These are phyloP conservation scores for Cavia porcellus DNA, from an alignment of 2,113 vertebrate genomes.

Conservation along the genomic window DNA sequence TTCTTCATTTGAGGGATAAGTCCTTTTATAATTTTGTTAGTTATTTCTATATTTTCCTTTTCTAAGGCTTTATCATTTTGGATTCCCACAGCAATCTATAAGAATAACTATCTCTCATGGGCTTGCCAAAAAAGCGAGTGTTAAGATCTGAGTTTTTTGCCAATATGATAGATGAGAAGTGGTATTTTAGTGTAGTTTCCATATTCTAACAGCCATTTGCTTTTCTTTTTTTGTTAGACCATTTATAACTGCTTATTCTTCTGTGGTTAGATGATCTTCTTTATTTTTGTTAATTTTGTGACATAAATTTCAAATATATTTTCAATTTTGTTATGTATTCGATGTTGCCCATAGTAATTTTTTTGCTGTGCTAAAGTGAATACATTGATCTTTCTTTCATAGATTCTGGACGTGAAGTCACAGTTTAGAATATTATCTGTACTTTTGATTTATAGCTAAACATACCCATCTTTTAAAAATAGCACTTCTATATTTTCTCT, in stretches of 20 bases:
- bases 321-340: conserved; percentile 51
- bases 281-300: conserved; percentile 57
- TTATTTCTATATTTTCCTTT: not conserved
- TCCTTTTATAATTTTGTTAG: not conserved
- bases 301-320: conserved; percentile 41
- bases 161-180: conserved; percentile 8
- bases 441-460: not conserved
- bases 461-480: not conserved
- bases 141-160: not conserved
- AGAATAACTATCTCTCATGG: not conserved
- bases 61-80: conserved; percentile 21
- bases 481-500: conserved; percentile 23
- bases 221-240: conserved; percentile 44
- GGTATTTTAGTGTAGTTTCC: not conserved
- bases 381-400: not conserved
- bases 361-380: conserved; percentile 2
- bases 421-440: not conserved
- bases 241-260: conserved; percentile 49
- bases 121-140: not conserved
- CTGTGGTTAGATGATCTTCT: not conserved
- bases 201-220: not conserved
- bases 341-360: conserved; percentile 5
- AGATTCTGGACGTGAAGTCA: not conserved
- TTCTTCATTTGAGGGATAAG: not conserved
- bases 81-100: not conserved